A percentile compares a stretch with the other conserved stretches of the same genome.
These are phyloP conservation scores for Sinocyclocheilus rhinocerous DNA, from an alignment of 2,113 vertebrate species.

Conservation along the genomic window DNA sequence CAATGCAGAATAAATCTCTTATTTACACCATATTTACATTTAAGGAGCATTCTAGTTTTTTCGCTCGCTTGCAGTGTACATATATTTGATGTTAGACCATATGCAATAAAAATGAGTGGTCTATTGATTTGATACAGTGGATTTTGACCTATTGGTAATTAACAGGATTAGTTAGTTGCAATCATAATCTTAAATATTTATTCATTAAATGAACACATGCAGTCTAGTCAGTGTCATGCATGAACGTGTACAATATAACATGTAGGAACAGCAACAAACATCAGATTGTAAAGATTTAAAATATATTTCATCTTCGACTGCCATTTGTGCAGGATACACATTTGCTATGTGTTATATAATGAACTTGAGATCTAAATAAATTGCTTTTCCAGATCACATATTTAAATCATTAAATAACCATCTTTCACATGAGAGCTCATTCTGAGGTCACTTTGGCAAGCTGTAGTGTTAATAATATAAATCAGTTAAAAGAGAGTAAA, in stretches of 20 bases:
- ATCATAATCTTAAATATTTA: too few relatives aligned
- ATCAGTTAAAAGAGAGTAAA: neutral
- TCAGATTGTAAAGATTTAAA: conserved; percentile 9
- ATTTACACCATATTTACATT: neutral
- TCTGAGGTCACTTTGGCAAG: conserved; percentile 5
- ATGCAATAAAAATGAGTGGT: too few relatives aligned
- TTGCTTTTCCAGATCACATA: neutral
- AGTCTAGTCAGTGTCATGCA: neutral
- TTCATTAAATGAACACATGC: too few relatives aligned
- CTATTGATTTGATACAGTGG: too few relatives aligned
- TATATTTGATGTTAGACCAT: too few relatives aligned
- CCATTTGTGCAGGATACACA: conserved; percentile 24
- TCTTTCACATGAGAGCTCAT: neutral
- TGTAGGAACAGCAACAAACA: too few relatives aligned
- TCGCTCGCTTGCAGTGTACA: neutral
- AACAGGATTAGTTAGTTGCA: too few relatives aligned
- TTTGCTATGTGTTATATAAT: conserved; percentile 14
- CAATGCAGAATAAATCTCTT: neutral
- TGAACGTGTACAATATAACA: neutral
- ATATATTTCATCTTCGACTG: neutral
- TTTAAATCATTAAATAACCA: conserved; percentile 19
- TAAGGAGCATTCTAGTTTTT: neutral
- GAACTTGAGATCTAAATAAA: conserved; percentile 23
- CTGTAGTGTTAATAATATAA: neutral
- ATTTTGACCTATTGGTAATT: too few relatives aligned